Percentiles rank a stretch among this genome's conserved stretches.
These are phyloP conservation scores for Euschistus heros DNA, from an alignment of 1,140 invertebrate genomes.

Conservation along the genomic window DNA sequence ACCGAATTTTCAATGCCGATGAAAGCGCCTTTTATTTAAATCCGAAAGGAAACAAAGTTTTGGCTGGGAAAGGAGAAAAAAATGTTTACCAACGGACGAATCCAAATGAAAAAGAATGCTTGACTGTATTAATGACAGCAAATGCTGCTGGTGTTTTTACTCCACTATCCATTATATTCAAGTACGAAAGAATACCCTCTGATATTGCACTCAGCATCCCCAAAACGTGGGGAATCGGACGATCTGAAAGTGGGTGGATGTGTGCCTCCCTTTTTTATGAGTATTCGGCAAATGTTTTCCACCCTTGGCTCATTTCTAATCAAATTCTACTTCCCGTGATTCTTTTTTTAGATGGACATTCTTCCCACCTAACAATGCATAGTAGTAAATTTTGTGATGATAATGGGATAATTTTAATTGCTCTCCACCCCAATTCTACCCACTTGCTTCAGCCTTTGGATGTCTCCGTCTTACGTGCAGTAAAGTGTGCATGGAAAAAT, in stretches of 20 bases:
- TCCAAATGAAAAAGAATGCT: constrained; percentile 23
- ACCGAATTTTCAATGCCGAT: constrained; percentile 28
- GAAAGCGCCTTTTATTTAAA: constrained; percentile 26
- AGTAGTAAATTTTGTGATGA: too few species aligned
- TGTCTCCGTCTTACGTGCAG: too few species aligned
- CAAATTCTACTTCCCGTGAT: constrained; percentile 31
- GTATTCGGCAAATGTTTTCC: too few species aligned
- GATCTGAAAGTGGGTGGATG: constrained; percentile 32
- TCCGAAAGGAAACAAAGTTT: constrained; percentile 23
- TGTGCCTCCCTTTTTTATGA: constrained; percentile 20
- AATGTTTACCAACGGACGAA: constrained; percentile 21
- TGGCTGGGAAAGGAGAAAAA: constrained; percentile 23
- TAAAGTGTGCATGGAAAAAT: too few species aligned
- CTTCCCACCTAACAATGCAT: constrained; percentile 35
- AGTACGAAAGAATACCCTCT: constrained; percentile 32
- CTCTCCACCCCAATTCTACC: too few species aligned
- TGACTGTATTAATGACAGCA: constrained; percentile 25
- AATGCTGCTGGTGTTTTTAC: constrained; percentile 20
- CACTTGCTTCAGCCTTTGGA: too few species aligned
- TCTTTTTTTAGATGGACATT: constrained; percentile 38
- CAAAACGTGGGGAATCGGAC: constrained; percentile 32
- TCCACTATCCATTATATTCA: constrained; percentile 31
- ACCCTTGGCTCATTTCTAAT: constrained; percentile 24
- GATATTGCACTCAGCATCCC: constrained; percentile 32
- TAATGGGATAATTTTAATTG: too few species aligned